Evolutionary conservation across 2,113 vertebrate species (phyloP).

Genomic region (Oncorhynchus gorbuscha): DNA sequence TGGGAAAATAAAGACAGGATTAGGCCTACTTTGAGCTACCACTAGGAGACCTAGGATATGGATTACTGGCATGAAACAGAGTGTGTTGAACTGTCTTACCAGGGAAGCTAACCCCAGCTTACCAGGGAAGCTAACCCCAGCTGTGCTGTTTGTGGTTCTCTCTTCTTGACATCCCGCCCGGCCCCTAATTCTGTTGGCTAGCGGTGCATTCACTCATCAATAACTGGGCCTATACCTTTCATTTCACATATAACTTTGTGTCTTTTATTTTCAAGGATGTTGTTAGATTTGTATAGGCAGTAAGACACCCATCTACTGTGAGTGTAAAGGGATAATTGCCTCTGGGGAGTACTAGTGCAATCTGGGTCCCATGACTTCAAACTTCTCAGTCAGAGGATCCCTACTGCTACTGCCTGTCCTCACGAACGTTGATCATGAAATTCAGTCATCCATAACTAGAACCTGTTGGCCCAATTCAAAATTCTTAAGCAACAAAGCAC

Average conservation of each 20-base stretch:
- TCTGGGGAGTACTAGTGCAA: conserved; percentile 32
- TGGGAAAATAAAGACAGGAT: conserved; percentile 11
- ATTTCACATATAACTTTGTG: background rate
- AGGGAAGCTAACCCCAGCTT: background rate
- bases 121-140: background rate
- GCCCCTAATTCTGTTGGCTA: conserved; percentile 1
- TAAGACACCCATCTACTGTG: conserved; percentile 22
- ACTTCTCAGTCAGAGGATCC: conserved; percentile 43
- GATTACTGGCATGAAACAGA: conserved; percentile 29
- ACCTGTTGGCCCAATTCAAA: conserved; percentile 41
- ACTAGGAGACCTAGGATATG: background rate
- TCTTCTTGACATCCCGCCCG: background rate
- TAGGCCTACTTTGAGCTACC: background rate
- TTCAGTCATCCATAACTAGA: conserved; percentile 33
- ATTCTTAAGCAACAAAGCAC: conserved; percentile 32
- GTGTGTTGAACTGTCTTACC: conserved; percentile 13
- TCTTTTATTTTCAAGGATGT: conserved; percentile 24
- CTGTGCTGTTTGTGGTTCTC: background rate
- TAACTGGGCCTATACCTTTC: background rate
- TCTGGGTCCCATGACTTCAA: conserved; percentile 53
- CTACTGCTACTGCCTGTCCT: conserved; percentile 41
- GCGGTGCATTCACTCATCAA: conserved; percentile 1
- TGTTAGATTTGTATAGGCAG: conserved; percentile 28
- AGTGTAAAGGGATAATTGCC: conserved; percentile 49
- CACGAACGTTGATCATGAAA: conserved; percentile 57